Base-by-base conservation (phyloP, 2,888 invertebrate genomes). In the Patella pellucida region DNA sequence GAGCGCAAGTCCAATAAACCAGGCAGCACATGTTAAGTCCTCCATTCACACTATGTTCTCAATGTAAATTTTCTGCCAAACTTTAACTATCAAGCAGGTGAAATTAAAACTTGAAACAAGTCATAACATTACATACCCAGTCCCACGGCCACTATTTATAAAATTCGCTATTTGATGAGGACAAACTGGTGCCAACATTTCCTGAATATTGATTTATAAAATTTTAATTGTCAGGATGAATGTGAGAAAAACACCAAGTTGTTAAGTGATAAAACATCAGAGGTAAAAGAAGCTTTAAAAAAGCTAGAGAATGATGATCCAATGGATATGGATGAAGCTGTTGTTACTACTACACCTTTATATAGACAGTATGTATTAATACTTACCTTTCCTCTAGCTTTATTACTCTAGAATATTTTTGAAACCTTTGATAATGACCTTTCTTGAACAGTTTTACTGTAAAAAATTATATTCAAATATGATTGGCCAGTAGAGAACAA, bases 311-410 rank as follows among this genome's bases (percentile, higher is more conserved):
- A 82, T 68, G 82, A 84, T 19, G 88, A 88, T 51, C 85, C 88
- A 69, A 74, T 91, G 23, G 96, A 96, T 92, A 96, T 98, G 68
- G 99, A 99, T 92, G 97, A 98, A 90, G 98, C 98, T 76, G 97
- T 99, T 54, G 96, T 96, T 27, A 97, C 98, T 1, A 97, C 97
- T 74, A 96, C 98, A 41, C 98, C 99, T 0, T 92, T 99, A 70
- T 98, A 98, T 89, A 96, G 96, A 92, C 98, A 98, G 95, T 96
- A 91, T 92, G 94, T 87, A 31, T 41, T 41, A 41, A 41, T 41
- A 41, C 41, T 41, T 41, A 41, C 41, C 41, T 31, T 31, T 4
- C 31, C 31, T 31, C 3, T 31, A 4, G 31, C 2, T 4, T 31
- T 2, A 3, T 4, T 31, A 31, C 31, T 3, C 4, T 31, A 31